phyloP scores from a whole-genome alignment of 2,888 invertebrate species.

The Isoperla grammatica region DNA sequence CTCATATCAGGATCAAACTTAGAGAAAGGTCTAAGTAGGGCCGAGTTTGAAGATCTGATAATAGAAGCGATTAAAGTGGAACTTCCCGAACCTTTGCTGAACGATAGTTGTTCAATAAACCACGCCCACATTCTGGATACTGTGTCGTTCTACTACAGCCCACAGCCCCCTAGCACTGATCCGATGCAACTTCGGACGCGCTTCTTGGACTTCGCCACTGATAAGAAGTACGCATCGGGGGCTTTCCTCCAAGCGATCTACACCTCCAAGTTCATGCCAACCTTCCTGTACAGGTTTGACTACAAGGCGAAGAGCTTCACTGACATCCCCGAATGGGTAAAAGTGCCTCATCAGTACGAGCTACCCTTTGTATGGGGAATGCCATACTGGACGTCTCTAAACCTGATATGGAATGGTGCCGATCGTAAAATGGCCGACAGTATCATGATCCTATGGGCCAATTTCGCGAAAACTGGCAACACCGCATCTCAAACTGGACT shows the following conservation, averaged over 20 bases:
- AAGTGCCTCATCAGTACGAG: constrained; percentile 76
- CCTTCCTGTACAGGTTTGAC: constrained; percentile 72
- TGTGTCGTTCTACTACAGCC: constrained; percentile 69
- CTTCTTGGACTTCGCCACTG: constrained; percentile 66
- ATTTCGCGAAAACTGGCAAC: constrained; percentile 69
- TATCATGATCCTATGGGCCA: constrained; percentile 74
- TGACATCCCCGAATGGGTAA: constrained; percentile 69
- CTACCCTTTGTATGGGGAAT: constrained; percentile 77
- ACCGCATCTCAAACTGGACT: constrained; percentile 55
- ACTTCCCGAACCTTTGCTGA: constrained; percentile 51
- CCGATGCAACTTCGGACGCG: constrained; percentile 56
- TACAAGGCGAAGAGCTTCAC: constrained; percentile 35
- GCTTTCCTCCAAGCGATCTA: constrained; percentile 50
- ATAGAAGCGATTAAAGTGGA: constrained; percentile 58
- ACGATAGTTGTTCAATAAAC: constrained; percentile 45
- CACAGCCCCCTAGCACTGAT: constrained; percentile 58
- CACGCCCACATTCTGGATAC: constrained; percentile 53
- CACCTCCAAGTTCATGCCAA: constrained; percentile 39
- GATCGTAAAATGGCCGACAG: constrained; percentile 75
- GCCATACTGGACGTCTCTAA: constrained; percentile 62
- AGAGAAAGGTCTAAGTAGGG: constrained; percentile 55
- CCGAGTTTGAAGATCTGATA: constrained; percentile 57
- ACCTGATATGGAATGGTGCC: constrained; percentile 58
- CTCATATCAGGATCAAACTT: constrained; percentile 51
- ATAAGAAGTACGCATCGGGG: constrained; percentile 68